A percentile compares a stretch with the other conserved stretches of the same genome.
Conservation (phyloP, 2,888 invertebrate genomes). For the Drosophila aldrichi region DNA sequence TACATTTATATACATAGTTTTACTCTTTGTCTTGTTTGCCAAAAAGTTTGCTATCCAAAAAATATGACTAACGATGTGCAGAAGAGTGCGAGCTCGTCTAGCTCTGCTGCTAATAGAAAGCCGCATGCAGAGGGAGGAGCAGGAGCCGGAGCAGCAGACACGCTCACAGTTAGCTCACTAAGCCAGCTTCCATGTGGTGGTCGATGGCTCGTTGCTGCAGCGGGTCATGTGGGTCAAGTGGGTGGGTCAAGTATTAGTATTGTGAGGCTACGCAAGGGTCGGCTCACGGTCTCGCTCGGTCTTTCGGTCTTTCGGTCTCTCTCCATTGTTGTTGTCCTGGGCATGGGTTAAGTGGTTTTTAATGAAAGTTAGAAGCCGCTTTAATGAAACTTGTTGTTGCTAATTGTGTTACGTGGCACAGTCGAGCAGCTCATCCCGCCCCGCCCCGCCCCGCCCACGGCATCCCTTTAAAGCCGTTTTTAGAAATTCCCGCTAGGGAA, state of each 20-base stretch:
- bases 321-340: slow-evolving; percentile 45
- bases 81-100: slow-evolving; percentile 31
- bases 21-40: slow-evolving; percentile 45
- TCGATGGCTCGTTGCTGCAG: slow-evolving; percentile 35
- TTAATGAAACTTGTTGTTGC: slow-evolving; percentile 78
- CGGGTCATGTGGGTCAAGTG: slow-evolving; percentile 80
- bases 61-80: slow-evolving; percentile 77
- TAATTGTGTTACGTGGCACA: slow-evolving; percentile 67
- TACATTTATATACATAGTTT: slow-evolving; percentile 2
- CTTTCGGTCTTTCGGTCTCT: no score
- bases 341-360: slow-evolving; percentile 79
- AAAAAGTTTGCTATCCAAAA: slow-evolving; percentile 55
- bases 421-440: slow-evolving; percentile 33
- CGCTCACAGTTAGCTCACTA: slow-evolving; percentile 56
- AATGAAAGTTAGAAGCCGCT: slow-evolving; percentile 81
- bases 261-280: slow-evolving; percentile 38
- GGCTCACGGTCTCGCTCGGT: slow-evolving; percentile 34
- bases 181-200: slow-evolving; percentile 42
- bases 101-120: slow-evolving; percentile 3
- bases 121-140: slow-evolving; percentile 32
- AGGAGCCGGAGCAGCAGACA: slow-evolving; percentile 28
- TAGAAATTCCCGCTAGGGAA: slow-evolving; percentile 3
- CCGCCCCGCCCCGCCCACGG: background rate
- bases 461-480: slow-evolving; percentile 37
- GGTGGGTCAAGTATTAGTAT: slow-evolving; percentile 70